These are phyloP conservation scores for Scomber scombrus DNA, from an alignment of 2,113 vertebrate genomes.

Conservation along the genomic window DNA sequence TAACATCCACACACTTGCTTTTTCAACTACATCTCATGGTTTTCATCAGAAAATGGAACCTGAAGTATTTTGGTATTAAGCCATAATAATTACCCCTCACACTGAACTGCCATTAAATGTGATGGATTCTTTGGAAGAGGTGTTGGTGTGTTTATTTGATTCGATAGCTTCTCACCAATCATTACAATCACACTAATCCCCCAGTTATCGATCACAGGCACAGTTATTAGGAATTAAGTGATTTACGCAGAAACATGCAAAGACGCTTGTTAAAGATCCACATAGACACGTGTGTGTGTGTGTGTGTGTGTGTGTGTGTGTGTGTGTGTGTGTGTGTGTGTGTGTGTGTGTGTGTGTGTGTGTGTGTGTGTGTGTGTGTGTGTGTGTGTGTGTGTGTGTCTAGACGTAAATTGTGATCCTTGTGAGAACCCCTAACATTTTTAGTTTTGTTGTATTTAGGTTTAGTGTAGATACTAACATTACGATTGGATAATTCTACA, in stretches of 20 bases:
- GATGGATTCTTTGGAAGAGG: background rate
- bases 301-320: no score
- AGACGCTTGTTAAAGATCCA: background rate
- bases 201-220: background rate
- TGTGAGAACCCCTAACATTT: background rate
- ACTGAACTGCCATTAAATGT: background rate
- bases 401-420: background rate
- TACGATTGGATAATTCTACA: background rate
- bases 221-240: background rate
- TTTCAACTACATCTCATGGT: no score
- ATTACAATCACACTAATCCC: constrained; percentile 7
- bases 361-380: constrained; percentile 19
- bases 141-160: constrained; percentile 1
- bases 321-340: background rate
- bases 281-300: background rate
- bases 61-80: no score
- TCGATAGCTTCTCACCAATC: background rate
- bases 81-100: constrained; percentile 6
- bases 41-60: no score
- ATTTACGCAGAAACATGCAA: constrained; percentile 17
- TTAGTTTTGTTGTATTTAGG: background rate
- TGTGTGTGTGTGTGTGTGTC: constrained; percentile 10
- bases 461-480: background rate
- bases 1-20: no score
- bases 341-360: constrained; percentile 11